phyloP scores from a whole-genome alignment of 2,113 vertebrate genomes.

The Lanius ludovicianus region DNA sequence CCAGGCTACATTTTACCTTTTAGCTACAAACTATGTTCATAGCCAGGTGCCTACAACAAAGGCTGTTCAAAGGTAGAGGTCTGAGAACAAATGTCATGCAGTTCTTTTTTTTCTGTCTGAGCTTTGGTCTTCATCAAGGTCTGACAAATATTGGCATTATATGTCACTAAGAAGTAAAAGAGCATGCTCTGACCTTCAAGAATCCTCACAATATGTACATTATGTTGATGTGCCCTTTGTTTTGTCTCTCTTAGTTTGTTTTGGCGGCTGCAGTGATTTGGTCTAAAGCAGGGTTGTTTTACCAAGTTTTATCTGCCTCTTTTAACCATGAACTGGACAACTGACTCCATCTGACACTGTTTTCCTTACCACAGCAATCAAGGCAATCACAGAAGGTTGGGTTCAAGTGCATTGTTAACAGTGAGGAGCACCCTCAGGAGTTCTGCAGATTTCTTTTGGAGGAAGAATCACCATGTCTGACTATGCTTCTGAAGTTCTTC shows the following conservation, averaged over 20 bases:
- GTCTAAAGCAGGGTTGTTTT: slow-evolving; percentile 51
- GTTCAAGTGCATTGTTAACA: neutral
- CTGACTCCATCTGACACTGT: neutral
- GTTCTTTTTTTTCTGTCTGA: slow-evolving; percentile 51
- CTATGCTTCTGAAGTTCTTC: neutral
- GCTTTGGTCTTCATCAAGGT: slow-evolving; percentile 72
- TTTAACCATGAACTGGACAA: slow-evolving; percentile 56
- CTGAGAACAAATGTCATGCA: slow-evolving; percentile 72
- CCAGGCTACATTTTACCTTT: neutral
- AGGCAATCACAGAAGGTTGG: neutral
- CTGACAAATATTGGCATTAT: slow-evolving; percentile 82
- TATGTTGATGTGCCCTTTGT: slow-evolving; percentile 84
- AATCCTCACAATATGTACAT: slow-evolving; percentile 77
- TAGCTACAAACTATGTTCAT: slow-evolving; percentile 11
- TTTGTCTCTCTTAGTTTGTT: slow-evolving; percentile 73
- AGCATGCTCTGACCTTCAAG: slow-evolving; percentile 80
- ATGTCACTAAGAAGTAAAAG: slow-evolving; percentile 80
- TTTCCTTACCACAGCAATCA: neutral
- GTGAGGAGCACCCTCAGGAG: neutral
- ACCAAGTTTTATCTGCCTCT: slow-evolving; percentile 54
- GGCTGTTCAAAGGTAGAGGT: slow-evolving; percentile 41
- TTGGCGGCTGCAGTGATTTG: slow-evolving; percentile 45
- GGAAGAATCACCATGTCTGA: neutral
- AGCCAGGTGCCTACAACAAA: slow-evolving; percentile 43
- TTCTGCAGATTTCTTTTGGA: neutral